phyloP scores from a whole-genome alignment of 2,888 invertebrate genomes.

The Stenurella melanura region DNA sequence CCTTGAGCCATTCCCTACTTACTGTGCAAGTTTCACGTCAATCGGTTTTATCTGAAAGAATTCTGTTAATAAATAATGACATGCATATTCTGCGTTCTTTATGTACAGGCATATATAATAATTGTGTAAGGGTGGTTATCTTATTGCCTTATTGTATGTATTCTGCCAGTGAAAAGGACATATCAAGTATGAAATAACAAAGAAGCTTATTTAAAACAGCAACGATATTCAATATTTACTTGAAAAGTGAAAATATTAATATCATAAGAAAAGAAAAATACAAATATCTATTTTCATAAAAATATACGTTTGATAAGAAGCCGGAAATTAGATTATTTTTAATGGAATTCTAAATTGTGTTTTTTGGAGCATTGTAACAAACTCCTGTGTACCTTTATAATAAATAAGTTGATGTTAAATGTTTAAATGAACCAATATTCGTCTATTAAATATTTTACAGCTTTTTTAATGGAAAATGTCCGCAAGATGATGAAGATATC shows the following conservation, averaged over 20 bases:
- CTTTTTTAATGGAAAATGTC: neutral
- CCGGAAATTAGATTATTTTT: conserved; percentile 35
- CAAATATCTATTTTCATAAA: conserved; percentile 26
- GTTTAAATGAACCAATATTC: conserved; percentile 6
- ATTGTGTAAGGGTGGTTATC: neutral
- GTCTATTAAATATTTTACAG: neutral
- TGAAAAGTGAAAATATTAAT: conserved; percentile 29
- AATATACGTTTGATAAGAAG: conserved; percentile 30
- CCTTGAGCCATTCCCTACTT: too few relatives aligned
- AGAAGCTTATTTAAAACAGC: conserved; percentile 19
- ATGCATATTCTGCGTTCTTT: neutral
- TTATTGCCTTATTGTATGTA: conserved; percentile 9
- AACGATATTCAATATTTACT: conserved; percentile 22
- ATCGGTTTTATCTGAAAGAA: too few relatives aligned
- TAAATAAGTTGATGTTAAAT: conserved; percentile 11
- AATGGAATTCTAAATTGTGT: conserved; percentile 38
- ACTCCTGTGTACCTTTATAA: conserved; percentile 27
- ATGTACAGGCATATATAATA: neutral
- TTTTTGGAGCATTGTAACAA: conserved; percentile 13
- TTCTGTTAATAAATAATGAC: too few relatives aligned
- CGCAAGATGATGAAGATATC: neutral
- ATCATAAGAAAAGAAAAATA: conserved; percentile 19
- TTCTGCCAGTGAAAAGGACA: conserved; percentile 13
- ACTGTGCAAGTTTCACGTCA: too few relatives aligned
- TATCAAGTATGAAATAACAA: conserved; percentile 24